phyloP scores from a whole-genome alignment of 2,797 vertebrate species.

The Neostethus bicornis region DNA sequence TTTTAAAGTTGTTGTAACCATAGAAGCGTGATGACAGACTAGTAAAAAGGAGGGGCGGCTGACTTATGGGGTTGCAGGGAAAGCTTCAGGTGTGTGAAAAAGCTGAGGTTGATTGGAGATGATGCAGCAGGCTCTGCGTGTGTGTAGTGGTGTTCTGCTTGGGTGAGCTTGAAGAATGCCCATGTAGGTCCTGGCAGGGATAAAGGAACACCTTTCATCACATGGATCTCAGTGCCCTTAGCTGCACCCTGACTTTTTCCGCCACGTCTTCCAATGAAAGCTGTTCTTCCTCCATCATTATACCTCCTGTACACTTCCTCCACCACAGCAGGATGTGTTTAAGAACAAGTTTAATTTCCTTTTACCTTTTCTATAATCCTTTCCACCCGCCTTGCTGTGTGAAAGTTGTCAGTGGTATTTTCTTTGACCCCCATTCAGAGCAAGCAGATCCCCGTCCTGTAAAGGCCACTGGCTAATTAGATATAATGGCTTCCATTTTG shows the following conservation, averaged over 20 bases:
- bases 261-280: constrained; percentile 39
- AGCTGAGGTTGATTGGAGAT: constrained; percentile 30
- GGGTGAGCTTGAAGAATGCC: constrained; percentile 81
- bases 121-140: constrained; percentile 35
- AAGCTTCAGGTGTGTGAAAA: constrained; percentile 74
- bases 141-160: constrained; percentile 71
- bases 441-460: constrained; percentile 68
- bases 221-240: constrained; percentile 38
- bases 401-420: constrained; percentile 70
- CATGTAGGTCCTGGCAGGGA: constrained; percentile 62
- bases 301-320: constrained; percentile 40
- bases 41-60: constrained; percentile 35
- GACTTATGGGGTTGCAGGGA: constrained; percentile 50
- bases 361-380: constrained; percentile 2
- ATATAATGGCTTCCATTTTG: constrained; percentile 81
- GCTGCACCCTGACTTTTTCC: constrained; percentile 44
- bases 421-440: constrained; percentile 62
- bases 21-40: constrained; percentile 70
- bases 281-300: constrained; percentile 4
- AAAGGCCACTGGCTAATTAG: constrained; percentile 75
- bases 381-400: constrained; percentile 43
- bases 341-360: not conserved
- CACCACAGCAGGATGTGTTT: constrained; percentile 49
- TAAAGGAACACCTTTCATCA: constrained; percentile 75
- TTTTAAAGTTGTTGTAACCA: constrained; percentile 60